These are phyloP conservation scores for Hippocampus zosterae DNA, from an alignment of 2,113 vertebrate species.

Conservation along the genomic window DNA sequence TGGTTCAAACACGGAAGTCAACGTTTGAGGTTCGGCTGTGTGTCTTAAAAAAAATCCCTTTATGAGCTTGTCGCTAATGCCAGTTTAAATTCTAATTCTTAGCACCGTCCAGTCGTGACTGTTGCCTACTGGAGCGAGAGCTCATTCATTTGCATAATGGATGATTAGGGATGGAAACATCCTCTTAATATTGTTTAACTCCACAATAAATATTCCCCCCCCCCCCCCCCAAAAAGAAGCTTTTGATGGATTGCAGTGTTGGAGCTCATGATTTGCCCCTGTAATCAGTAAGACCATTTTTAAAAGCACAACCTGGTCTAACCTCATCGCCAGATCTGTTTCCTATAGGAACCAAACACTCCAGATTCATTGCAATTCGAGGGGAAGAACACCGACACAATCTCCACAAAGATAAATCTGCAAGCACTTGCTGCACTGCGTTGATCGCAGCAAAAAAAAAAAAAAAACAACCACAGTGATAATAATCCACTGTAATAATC, in stretches of 20 bases:
- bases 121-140: slow-evolving; percentile 21
- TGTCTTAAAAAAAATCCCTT: slow-evolving; percentile 5
- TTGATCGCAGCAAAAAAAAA: neutral
- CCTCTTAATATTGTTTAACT: too few species aligned
- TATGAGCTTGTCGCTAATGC: slow-evolving; percentile 14
- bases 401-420: neutral
- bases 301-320: neutral
- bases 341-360: neutral
- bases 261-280: slow-evolving; percentile 1
- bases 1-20: too few species aligned
- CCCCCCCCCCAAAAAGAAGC: slow-evolving; percentile 10
- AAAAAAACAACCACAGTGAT: neutral
- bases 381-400: neutral
- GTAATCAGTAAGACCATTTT: neutral
- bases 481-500: slow-evolving; percentile 6
- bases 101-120: slow-evolving; percentile 12
- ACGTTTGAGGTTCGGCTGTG: neutral
- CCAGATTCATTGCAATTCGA: neutral
- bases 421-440: neutral
- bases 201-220: too few species aligned
- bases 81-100: slow-evolving; percentile 7
- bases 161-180: slow-evolving; percentile 18
- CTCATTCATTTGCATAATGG: slow-evolving; percentile 39
- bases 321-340: neutral
- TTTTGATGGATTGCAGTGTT: slow-evolving; percentile 40